Evolutionary conservation across 2,888 invertebrate genomes (phyloP).

Genomic region (Hetaerina titia): DNA sequence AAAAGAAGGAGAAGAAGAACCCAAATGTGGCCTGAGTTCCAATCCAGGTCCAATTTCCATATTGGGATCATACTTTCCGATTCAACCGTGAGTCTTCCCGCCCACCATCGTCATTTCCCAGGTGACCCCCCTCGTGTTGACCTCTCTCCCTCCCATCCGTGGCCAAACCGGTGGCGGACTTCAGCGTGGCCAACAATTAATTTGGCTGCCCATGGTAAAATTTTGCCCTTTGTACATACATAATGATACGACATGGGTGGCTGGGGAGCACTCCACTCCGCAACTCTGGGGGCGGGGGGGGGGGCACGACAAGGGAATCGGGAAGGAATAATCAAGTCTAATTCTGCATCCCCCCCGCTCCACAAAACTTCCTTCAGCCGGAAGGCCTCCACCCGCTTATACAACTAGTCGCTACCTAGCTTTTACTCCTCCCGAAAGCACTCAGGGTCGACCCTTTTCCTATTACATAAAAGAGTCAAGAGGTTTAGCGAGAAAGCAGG

Average conservation of each 20-base stretch:
- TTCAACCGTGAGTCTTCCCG: not conserved
- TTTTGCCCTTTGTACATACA: not conserved
- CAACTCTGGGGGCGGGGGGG: not conserved
- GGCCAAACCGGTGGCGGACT: not conserved
- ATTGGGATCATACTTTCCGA: not conserved
- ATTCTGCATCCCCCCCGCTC: not conserved
- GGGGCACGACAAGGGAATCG: not conserved
- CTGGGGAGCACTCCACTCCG: not conserved
- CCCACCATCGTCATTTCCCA: not conserved
- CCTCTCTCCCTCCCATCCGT: not conserved
- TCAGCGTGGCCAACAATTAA: not conserved
- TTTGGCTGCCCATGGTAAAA: constrained; percentile 8
- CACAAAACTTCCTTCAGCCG: not conserved
- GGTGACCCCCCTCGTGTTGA: not conserved
- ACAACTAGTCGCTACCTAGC: not conserved
- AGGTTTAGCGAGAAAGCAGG: not conserved
- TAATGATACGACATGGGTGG: not conserved
- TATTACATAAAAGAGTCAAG: not conserved
- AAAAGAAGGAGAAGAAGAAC: not conserved
- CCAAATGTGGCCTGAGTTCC: not conserved
- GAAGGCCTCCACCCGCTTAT: not conserved
- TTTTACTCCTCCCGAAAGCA: not conserved
- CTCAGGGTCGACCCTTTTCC: not conserved
- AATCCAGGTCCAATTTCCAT: not conserved
- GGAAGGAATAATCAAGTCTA: not conserved